Percentiles rank a stretch among this genome's conserved stretches.
These are phyloP conservation scores for Diplosoma virens DNA, from an alignment of 23 tunicate species.

Conservation along the genomic window DNA sequence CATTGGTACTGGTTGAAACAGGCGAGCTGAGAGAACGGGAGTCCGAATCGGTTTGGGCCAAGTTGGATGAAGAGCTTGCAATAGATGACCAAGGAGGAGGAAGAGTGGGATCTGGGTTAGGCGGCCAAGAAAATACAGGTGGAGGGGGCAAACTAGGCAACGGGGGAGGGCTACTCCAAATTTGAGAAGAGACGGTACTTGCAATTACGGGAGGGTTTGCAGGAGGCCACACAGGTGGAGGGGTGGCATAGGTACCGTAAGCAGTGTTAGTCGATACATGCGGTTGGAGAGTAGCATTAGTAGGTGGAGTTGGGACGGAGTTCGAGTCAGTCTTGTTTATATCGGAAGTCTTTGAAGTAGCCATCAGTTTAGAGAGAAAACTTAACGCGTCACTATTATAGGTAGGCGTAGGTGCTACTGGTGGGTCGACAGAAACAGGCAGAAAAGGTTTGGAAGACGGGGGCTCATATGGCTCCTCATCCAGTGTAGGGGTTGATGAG, in stretches of 20 bases:
- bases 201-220: neutral
- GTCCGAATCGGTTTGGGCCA: neutral
- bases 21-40: neutral
- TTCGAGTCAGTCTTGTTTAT: neutral
- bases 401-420: slow-evolving; percentile 34
- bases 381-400: slow-evolving; percentile 67
- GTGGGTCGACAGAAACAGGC: neutral
- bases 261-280: neutral
- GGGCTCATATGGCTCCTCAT: slow-evolving; percentile 35
- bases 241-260: neutral
- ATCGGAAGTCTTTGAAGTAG: slow-evolving; percentile 30
- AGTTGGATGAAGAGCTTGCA: too few relatives aligned
- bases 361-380: slow-evolving; percentile 67
- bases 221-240: slow-evolving; percentile 3
- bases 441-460: neutral
- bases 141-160: slow-evolving; percentile 3
- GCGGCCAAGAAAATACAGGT: slow-evolving; percentile 4
- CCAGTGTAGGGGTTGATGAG: slow-evolving; percentile 63
- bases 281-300: neutral
- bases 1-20: neutral
- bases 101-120: neutral
- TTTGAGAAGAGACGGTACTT: neutral
- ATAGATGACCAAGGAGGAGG: slow-evolving; percentile 21
- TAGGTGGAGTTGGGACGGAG: neutral
- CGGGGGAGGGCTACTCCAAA: slow-evolving; percentile 14